Percentiles rank a stretch among this genome's conserved stretches.
Conservation (phyloP, 2,797 vertebrate genomes). For the Sardinella longiceps region DNA sequence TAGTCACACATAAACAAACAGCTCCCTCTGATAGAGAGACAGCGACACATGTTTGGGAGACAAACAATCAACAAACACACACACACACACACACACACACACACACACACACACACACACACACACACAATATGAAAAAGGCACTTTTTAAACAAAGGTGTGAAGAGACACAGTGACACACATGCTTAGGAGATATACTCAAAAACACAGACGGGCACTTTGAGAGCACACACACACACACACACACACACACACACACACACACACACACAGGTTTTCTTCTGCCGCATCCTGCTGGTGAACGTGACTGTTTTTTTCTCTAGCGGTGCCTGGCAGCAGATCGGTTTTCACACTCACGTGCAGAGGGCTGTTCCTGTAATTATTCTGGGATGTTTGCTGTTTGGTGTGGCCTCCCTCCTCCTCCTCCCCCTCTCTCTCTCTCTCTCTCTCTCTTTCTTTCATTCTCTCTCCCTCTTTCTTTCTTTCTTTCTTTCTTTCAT, state of each 20-base stretch:
- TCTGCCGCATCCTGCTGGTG: background rate
- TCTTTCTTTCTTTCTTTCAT: no score
- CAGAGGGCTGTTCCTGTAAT: slow-evolving; percentile 23
- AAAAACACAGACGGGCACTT: background rate
- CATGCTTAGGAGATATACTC: background rate
- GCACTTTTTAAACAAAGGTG: background rate
- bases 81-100: slow-evolving; percentile 17
- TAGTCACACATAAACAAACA: background rate
- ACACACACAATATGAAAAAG: background rate
- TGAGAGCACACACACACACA: background rate
- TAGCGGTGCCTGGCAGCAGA: slow-evolving; percentile 15
- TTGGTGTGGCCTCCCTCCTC: slow-evolving; percentile 26
- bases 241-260: background rate
- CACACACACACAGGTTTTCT: background rate
- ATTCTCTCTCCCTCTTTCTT: background rate
- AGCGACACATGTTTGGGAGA: background rate
- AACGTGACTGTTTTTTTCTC: background rate
- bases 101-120: slow-evolving; percentile 13
- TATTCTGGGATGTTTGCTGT: slow-evolving; percentile 39
- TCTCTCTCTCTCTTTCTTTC: background rate
- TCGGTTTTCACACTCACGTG: slow-evolving; percentile 34
- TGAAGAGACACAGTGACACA: background rate
- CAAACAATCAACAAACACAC: no score
- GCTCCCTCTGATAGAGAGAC: background rate
- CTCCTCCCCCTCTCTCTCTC: background rate